Evolutionary conservation across 2,888 invertebrate genomes (phyloP), one percentile per base, ranked within the genome.

Genomic region (Lacanobia oleracea): DNA sequence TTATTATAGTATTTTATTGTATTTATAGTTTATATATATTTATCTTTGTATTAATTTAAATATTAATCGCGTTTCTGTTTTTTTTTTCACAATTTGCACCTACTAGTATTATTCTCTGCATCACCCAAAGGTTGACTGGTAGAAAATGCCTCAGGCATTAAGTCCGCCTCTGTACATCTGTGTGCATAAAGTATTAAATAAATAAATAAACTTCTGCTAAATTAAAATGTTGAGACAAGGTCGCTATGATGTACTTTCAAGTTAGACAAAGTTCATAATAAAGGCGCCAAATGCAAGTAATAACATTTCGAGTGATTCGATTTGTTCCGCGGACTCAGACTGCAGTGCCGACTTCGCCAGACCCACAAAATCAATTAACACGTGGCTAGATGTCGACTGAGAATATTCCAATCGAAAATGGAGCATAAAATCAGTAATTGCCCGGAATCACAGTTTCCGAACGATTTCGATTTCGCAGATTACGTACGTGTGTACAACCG

Each of bases 391-490:
- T 79, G 66, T 80, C 71, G 81, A 82, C 81, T 75, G 70, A 79
- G 83, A 78, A 78, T 79, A 84, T 84, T 85, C 76, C 74, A 83
- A 83, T 82, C 76, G 85, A 85, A 88, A 88, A 88, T 86, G 83
- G 81, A 87, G 85, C 89, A 86, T 84, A 84, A 88, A 89, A 91
- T 89, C 84, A 86, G 80, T 88, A 89, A 90, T 89, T 83, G 85
- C 73, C 80, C 82, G 85, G 85, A 88, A 89, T 89, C 89, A 88
- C 88, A 90, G 90, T 90, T 91, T 90, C 89, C 89, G 89, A 88
- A 87, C 88, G 88, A 89, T 91, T 93, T 91, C 92, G 90, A 93
- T 93, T 91, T 91, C 75, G 85, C 85, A 89, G 90, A 90, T 92
- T 90, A 89, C 91, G 87, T 86, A 90, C 89, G 90, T 88, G 88